Evolutionary conservation across 2,888 invertebrate species (phyloP).

Genomic region (Stegana nigrithorax): DNA sequence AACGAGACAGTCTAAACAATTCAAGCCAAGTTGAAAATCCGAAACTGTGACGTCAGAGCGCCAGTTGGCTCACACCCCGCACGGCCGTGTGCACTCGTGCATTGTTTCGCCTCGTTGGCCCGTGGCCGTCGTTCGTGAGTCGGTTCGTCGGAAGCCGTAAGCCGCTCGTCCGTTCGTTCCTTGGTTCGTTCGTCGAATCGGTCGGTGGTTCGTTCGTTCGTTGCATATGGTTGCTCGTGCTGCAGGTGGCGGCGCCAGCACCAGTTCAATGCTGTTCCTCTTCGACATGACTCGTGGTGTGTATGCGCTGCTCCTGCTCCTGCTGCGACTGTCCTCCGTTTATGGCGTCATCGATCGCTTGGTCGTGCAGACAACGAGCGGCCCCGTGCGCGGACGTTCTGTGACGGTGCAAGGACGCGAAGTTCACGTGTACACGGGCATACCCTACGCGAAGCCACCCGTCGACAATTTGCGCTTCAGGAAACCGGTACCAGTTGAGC

Average conservation of each 20-base stretch:
- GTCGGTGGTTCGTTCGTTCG: conserved; percentile 14
- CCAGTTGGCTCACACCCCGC: neutral
- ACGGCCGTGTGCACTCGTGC: neutral
- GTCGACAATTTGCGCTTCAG: conserved; percentile 86
- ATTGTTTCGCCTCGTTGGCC: neutral
- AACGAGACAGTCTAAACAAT: neutral
- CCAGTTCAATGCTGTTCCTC: conserved; percentile 33
- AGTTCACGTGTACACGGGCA: conserved; percentile 88
- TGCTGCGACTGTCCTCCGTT: conserved; percentile 57
- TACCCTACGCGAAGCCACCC: conserved; percentile 92
- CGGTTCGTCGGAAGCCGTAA: neutral
- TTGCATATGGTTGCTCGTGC: conserved; percentile 24
- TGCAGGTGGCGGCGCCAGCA: conserved; percentile 41
- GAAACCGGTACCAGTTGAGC: conserved; percentile 85
- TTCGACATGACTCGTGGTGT: conserved; percentile 37
- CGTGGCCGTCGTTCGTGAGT: neutral
- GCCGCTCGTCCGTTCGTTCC: no score
- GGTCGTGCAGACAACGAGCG: conserved; percentile 85
- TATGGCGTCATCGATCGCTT: conserved; percentile 75
- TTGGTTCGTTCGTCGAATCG: neutral
- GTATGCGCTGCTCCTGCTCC: conserved; percentile 49
- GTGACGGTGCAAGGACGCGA: conserved; percentile 85
- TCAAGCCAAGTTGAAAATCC: neutral
- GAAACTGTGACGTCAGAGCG: conserved; percentile 1
- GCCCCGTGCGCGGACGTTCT: conserved; percentile 83